These are phyloP conservation scores for Ormyrus thymus DNA, from an alignment of 2,888 invertebrate genomes.

Conservation along the genomic window DNA sequence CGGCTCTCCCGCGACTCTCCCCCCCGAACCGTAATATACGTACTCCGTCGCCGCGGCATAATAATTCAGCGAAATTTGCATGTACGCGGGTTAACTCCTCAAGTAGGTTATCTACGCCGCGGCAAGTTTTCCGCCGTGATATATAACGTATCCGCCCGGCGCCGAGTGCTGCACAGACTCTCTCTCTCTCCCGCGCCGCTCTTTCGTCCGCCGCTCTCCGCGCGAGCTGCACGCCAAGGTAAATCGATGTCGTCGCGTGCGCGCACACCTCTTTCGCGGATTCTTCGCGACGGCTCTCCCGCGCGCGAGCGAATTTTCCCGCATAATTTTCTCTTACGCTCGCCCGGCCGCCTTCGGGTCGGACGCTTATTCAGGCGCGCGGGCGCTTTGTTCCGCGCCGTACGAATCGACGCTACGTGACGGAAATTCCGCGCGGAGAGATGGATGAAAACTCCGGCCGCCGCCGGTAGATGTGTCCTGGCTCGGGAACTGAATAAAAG, in stretches of 20 bases:
- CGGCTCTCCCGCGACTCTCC: constrained; percentile 3
- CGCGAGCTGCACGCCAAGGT: constrained; percentile 60
- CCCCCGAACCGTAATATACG: constrained; percentile 40
- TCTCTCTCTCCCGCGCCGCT: too few relatives aligned
- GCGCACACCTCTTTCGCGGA: too few relatives aligned
- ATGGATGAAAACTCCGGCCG: too few relatives aligned
- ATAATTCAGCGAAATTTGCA: constrained; percentile 75
- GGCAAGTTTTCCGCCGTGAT: constrained; percentile 62
- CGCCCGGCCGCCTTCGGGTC: background rate
- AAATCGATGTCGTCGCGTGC: constrained; percentile 48
- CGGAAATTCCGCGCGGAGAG: background rate
- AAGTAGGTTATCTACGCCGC: constrained; percentile 74
- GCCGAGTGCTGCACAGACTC: constrained; percentile 36
- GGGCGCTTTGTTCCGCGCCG: background rate
- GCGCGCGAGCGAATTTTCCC: constrained; percentile 34
- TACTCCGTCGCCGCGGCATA: constrained; percentile 61
- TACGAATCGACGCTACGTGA: constrained; percentile 24
- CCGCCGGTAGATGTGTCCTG: too few relatives aligned
- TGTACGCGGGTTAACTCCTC: constrained; percentile 75
- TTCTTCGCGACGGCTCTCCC: too few relatives aligned
- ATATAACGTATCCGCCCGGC: constrained; percentile 66
- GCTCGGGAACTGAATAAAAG: too few relatives aligned
- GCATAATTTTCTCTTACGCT: constrained; percentile 42
- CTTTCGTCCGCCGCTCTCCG: background rate
- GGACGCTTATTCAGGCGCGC: too few relatives aligned